phyloP scores from a whole-genome alignment of 2,888 invertebrate species.

The Pecten maximus region DNA sequence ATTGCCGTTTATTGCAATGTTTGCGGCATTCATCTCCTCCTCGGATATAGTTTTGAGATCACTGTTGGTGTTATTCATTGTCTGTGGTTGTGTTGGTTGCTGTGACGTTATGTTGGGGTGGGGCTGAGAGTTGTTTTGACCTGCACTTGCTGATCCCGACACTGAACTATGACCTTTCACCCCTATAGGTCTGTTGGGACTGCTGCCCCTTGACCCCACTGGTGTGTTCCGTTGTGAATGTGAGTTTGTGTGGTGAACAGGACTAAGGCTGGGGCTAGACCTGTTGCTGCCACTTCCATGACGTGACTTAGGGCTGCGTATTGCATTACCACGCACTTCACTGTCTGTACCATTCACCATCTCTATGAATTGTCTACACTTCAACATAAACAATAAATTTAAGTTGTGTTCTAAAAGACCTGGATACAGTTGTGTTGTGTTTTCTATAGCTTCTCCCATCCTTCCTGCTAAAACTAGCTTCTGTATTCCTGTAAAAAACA shows the following conservation, averaged over 20 bases:
- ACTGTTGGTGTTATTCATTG: conserved; percentile 56
- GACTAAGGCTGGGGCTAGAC: conserved; percentile 80
- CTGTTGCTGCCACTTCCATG: conserved; percentile 79
- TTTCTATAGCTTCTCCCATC: conserved; percentile 97
- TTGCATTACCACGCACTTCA: conserved; percentile 85
- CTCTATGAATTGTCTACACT: conserved; percentile 99
- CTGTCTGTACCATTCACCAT: conserved; percentile 88
- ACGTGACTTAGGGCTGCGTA: conserved; percentile 79
- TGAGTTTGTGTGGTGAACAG: conserved; percentile 72
- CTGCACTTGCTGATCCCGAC: conserved; percentile 48
- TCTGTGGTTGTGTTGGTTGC: conserved; percentile 51
- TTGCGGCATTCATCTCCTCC: conserved; percentile 77
- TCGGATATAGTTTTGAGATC: conserved; percentile 70
- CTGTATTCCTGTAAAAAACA: conserved; percentile 89
- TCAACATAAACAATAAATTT: conserved; percentile 96
- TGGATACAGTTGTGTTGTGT: conserved; percentile 94
- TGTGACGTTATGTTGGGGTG: conserved; percentile 48
- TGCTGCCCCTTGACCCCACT: conserved; percentile 70
- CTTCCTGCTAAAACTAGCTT: conserved; percentile 95
- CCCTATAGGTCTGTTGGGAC: conserved; percentile 72
- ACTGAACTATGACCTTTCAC: conserved; percentile 66
- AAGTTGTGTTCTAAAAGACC: conserved; percentile 95
- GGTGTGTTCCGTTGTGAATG: conserved; percentile 63
- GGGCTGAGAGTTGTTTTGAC: conserved; percentile 55
- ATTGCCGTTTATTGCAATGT: conserved; percentile 73